Base-by-base conservation (phyloP, 2,888 invertebrate genomes). In the Parascotia fuliginaria region DNA sequence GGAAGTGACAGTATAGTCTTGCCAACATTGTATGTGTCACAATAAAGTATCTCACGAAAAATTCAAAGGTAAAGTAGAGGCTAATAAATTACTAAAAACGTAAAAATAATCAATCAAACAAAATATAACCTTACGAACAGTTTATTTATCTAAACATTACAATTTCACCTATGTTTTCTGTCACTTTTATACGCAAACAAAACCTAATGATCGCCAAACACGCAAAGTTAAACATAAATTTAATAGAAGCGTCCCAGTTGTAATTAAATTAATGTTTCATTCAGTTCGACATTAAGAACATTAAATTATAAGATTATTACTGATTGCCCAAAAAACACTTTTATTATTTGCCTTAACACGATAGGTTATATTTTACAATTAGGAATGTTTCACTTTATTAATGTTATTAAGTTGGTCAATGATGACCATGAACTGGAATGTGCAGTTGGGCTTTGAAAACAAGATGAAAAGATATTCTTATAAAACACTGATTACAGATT, bases 191-290 rank as follows among this genome's bases (percentile, higher is more conserved):
- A 22, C 4, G 22, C 36, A 6, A n/a, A 36, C 12, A n/a, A 11
- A n/a, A 13, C 6, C 22, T 24, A 50, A 43, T n/a, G 34, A 33
- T 15, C 32, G 11, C 0, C 3, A 9, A 24, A 29, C 46, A 47
- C 46, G 55, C 55, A 13, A 55, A 22, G 42, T 16, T 31, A 11
- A 32, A 31, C 29, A 36, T 31, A 7, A 38, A 9, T 24, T n/a
- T 14, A 42, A 41, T 49, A 42, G 33, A 32, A 19, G 14, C 29
- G 6, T 36, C 5, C 16, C 22, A 19, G 11, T 12, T n/a, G 33
- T n/a, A 16, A 16, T 33, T n/a, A 16, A 15, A 15, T 15, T 9
- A 16, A 33, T 16, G 15, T 33, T 15, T 33, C 9, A 15, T 33
- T 3, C 33, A 24, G 1, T 24, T 7, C 7, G 7, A 7, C 24